Percentiles rank a stretch among this genome's conserved stretches.
Evolutionary conservation across 2,888 invertebrate species (phyloP).

Genomic region (Athripsodes cinereus): DNA sequence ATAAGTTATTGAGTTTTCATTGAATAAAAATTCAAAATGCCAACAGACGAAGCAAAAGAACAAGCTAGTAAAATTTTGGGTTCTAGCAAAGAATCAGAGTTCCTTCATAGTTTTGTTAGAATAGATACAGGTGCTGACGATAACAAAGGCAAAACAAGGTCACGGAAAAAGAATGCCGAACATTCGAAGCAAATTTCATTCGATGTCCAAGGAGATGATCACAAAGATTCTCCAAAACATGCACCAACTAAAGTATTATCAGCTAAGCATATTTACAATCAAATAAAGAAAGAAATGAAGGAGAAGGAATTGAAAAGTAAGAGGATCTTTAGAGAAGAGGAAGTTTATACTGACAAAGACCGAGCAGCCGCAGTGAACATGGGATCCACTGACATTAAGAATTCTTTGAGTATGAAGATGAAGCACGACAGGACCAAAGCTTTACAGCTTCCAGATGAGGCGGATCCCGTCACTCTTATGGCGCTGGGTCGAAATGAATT

Average conservation of each 20-base stretch:
- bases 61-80: slow-evolving; percentile 58
- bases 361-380: slow-evolving; percentile 84
- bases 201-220: slow-evolving; percentile 30
- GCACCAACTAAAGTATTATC: slow-evolving; percentile 36
- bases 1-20: too few species aligned
- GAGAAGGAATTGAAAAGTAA: slow-evolving; percentile 36
- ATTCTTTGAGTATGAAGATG: slow-evolving; percentile 72
- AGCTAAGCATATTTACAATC: slow-evolving; percentile 36
- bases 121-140: slow-evolving; percentile 57
- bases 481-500: slow-evolving; percentile 73
- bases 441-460: slow-evolving; percentile 70
- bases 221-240: slow-evolving; percentile 32
- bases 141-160: slow-evolving; percentile 41
- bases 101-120: slow-evolving; percentile 73
- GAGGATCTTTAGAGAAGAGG: slow-evolving; percentile 52
- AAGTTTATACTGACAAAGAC: slow-evolving; percentile 85
- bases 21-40: too few species aligned
- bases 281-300: slow-evolving; percentile 35
- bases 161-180: slow-evolving; percentile 32
- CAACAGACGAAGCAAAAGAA: slow-evolving; percentile 43
- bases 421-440: slow-evolving; percentile 69
- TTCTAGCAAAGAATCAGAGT: slow-evolving; percentile 64
- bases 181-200: slow-evolving; percentile 36
- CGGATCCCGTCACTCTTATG: slow-evolving; percentile 68
- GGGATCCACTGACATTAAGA: slow-evolving; percentile 83